phyloP scores from a whole-genome alignment of 2,888 invertebrate genomes.

The Orgyia antiqua region DNA sequence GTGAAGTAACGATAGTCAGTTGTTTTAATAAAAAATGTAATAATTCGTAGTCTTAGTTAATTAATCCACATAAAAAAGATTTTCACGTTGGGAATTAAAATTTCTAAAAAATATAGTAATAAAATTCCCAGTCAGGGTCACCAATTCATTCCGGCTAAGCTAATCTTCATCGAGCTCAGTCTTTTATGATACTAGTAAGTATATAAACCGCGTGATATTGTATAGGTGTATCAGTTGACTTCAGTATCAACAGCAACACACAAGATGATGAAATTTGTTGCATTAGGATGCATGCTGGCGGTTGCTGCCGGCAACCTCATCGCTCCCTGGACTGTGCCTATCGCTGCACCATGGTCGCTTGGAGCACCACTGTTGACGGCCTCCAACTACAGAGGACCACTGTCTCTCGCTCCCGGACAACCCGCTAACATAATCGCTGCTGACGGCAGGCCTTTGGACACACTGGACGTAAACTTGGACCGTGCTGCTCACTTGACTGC shows the following conservation, averaged over 20 bases:
- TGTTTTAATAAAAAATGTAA: no score
- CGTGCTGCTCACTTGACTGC: conserved; percentile 55
- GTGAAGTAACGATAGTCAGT: no score
- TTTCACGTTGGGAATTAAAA: no score
- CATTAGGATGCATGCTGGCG: conserved; percentile 80
- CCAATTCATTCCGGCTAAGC: no score
- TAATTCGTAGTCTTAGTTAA: no score
- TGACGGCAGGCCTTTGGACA: conserved; percentile 65
- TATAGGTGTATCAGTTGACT: no score
- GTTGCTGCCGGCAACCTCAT: conserved; percentile 63
- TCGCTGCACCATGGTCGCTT: conserved; percentile 20
- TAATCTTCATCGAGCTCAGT: no score
- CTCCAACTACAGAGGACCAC: conserved; percentile 54
- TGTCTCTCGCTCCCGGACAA: conserved; percentile 62
- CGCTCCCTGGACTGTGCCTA: conserved; percentile 13
- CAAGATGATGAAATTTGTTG: conserved; percentile 77
- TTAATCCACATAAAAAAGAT: no score
- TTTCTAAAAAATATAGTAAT: no score
- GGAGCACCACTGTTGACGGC: conserved; percentile 21
- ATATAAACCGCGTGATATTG: no score
- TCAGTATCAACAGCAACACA: conserved; percentile 3
- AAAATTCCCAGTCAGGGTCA: no score
- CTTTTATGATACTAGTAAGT: no score
- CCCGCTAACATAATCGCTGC: conserved; percentile 59
- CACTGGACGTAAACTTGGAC: conserved; percentile 62